phyloP scores from a whole-genome alignment of 2,888 invertebrate species.

The Apamea epomidion region DNA sequence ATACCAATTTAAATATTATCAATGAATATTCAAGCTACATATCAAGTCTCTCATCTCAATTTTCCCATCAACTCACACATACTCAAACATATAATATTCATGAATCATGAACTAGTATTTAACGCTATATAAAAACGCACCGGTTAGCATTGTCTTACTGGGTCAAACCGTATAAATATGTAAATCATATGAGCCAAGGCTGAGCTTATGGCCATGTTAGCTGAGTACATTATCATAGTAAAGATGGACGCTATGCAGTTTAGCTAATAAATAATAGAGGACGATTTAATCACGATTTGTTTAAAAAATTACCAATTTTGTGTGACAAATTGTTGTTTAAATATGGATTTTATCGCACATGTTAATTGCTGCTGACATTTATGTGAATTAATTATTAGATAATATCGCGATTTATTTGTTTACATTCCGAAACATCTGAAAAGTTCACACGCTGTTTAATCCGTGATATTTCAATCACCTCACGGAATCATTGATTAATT shows the following conservation, averaged over 20 bases:
- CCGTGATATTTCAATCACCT: conserved; percentile 18
- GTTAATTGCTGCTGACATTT: conserved; percentile 46
- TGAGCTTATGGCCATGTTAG: conserved; percentile 35
- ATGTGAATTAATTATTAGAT: neutral
- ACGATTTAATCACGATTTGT: conserved; percentile 23
- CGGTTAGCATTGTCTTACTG: conserved; percentile 62
- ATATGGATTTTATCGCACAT: conserved; percentile 10
- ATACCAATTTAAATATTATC: neutral
- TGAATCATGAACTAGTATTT: conserved; percentile 31
- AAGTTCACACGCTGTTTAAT: conserved; percentile 26
- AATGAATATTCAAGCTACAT: neutral
- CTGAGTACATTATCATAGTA: conserved; percentile 22
- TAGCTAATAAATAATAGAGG: conserved; percentile 13
- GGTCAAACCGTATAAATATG: conserved; percentile 65
- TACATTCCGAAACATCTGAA: neutral
- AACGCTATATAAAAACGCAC: conserved; percentile 43
- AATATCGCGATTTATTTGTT: neutral
- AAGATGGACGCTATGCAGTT: conserved; percentile 29
- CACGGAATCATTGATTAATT: neutral
- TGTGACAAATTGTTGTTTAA: conserved; percentile 21
- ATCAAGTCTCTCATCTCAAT: conserved; percentile 3
- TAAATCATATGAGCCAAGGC: conserved; percentile 57
- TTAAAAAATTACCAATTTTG: conserved; percentile 2
- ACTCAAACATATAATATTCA: conserved; percentile 16
- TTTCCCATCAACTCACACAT: conserved; percentile 14